Base-by-base conservation (phyloP, 2,113 vertebrate species). In the Typhlomys cinereus region DNA sequence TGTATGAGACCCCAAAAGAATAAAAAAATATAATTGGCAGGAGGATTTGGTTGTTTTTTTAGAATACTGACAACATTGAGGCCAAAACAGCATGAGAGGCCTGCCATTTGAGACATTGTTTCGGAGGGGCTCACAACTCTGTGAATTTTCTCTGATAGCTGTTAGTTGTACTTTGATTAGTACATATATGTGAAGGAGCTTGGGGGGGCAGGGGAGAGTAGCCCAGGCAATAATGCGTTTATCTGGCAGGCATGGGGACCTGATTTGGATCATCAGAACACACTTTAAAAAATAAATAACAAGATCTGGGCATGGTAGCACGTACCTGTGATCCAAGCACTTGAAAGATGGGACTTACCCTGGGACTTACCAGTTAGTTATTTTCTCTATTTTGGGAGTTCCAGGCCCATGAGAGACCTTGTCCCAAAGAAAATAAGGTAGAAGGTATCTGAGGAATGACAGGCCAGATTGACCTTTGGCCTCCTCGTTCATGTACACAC, bases 11-110 rank as follows among this genome's bases (percentile, higher is more conserved):
- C n/a, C n/a, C n/a, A n/a, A n/a, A n/a, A n/a, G n/a, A n/a, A n/a
- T n/a, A n/a, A n/a, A n/a, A n/a, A n/a, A n/a, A n/a, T n/a, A 64
- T 92, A 14, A 79, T 61, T 90, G 44, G 34, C 41, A 91, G 61
- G 59, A 66, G 20, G 9, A 0, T 50, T 84, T 39, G 23, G 44
- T 74, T 93, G 29, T 67, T 11, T 86, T 90, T 86, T 71, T 66
- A 10, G 20, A 61, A 64, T 4, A 2, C n/a, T 66, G 67, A 74
- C 50, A 89, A 75, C 61, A 54, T 12, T 59, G 17, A 78, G 34
- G n/a, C 34, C 86, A 25, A 48, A 62, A 39, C 84, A 52, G 46
- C 83, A 48, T 48, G 88, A 39, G 21, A 73, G 50, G 1, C 13
- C 17, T 73, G 5, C 25, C 3, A 29, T 57, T 71, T 57, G 21